These are phyloP conservation scores for Aphidius gifuensis DNA, from an alignment of 1,140 invertebrate genomes.

Conservation along the genomic window DNA sequence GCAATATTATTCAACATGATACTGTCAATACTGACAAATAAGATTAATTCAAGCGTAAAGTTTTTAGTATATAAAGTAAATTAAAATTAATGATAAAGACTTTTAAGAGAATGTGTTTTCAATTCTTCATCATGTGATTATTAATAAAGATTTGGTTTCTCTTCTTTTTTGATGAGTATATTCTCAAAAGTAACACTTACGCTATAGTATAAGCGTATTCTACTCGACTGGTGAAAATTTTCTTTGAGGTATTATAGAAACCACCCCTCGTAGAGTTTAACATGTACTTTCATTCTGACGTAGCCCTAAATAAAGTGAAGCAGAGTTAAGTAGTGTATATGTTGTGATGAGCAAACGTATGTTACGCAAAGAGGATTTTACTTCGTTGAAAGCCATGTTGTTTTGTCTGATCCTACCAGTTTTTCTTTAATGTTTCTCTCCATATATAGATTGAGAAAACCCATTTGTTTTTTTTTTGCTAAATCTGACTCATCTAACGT, in stretches of 20 bases:
- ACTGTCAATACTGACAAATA: too few species aligned
- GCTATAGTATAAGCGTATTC: background rate
- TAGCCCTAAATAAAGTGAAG: background rate
- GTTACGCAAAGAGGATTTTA: conserved; percentile 23
- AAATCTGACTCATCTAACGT: background rate
- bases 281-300: conserved; percentile 19
- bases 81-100: too few species aligned
- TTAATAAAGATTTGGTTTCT: background rate
- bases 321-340: conserved; percentile 22
- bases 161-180: too few species aligned
- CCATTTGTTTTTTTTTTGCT: background rate
- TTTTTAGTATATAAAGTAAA: too few species aligned
- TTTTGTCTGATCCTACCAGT: conserved; percentile 7
- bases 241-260: conserved; percentile 27
- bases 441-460: background rate
- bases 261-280: conserved; percentile 30
- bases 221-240: conserved; percentile 13
- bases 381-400: conserved; percentile 1
- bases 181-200: background rate
- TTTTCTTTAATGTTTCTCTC: background rate
- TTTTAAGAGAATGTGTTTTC: too few species aligned
- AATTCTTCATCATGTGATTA: conserved; percentile 18
- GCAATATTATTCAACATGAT: too few species aligned
- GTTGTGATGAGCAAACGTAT: conserved; percentile 5
- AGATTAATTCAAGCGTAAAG: too few species aligned